phyloP scores from a whole-genome alignment of 2,888 invertebrate species.

The Deroplatys truncata region DNA sequence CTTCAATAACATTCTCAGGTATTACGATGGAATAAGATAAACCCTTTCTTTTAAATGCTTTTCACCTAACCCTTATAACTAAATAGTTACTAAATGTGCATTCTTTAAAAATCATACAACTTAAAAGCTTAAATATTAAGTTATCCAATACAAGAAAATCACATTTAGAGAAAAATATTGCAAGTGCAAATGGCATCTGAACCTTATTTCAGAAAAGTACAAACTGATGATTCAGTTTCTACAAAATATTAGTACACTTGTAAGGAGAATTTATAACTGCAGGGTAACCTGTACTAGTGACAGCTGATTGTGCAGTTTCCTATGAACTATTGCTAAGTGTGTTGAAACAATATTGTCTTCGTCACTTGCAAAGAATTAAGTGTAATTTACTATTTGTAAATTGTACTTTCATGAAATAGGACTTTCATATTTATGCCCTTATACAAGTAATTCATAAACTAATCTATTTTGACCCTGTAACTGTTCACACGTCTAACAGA shows the following conservation, averaged over 20 bases:
- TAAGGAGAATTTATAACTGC: too few species aligned
- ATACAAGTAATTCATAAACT: not conserved
- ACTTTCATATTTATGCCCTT: not conserved
- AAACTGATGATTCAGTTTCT: too few species aligned
- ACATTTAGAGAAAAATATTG: not conserved
- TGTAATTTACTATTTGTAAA: too few species aligned
- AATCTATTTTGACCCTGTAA: not conserved
- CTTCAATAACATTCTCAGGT: not conserved
- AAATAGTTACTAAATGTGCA: not conserved
- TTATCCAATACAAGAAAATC: not conserved
- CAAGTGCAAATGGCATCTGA: not conserved
- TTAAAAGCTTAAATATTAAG: not conserved
- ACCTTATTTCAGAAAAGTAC: not conserved
- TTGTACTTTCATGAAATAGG: too few species aligned
- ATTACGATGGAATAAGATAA: not conserved
- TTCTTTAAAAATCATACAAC: not conserved
- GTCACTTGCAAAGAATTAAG: too few species aligned
- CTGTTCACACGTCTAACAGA: not conserved
- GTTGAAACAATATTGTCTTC: too few species aligned
- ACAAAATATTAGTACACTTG: too few species aligned
- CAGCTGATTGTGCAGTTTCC: too few species aligned
- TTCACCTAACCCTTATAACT: not conserved
- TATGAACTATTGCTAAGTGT: too few species aligned
- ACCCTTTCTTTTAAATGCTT: not conserved
- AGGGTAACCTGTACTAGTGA: too few species aligned